phyloP scores from a whole-genome alignment of 2,797 vertebrate species.

The Lagodon rhomboides region DNA sequence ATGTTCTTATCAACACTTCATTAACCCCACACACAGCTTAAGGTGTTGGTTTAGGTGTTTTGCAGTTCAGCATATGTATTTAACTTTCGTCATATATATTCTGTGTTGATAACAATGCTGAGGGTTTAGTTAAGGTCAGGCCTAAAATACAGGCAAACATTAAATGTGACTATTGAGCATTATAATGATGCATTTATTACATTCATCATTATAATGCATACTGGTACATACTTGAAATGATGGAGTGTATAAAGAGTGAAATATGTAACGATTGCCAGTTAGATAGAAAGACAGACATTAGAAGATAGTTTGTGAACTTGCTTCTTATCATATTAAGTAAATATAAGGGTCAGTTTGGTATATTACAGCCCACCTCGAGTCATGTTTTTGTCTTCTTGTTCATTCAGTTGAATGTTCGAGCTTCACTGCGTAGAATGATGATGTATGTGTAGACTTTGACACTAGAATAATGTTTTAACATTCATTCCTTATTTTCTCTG shows the following conservation, averaged over 20 bases:
- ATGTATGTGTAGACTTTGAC: too few species aligned
- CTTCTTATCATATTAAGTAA: background rate
- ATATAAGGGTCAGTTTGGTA: background rate
- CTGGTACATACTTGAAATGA: background rate
- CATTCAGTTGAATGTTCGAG: too few species aligned
- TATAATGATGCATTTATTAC: background rate
- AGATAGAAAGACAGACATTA: too few species aligned
- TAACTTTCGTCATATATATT: background rate
- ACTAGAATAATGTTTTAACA: too few species aligned
- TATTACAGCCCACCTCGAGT: too few species aligned
- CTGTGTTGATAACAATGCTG: background rate
- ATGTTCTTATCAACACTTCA: constrained; percentile 30
- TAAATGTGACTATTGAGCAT: background rate
- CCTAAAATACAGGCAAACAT: background rate
- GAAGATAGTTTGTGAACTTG: background rate
- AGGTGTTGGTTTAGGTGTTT: constrained; percentile 43
- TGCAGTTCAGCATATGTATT: constrained; percentile 6
- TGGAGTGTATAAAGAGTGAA: constrained; percentile 1
- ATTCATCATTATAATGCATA: too few species aligned
- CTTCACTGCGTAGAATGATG: too few species aligned
- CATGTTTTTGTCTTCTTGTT: too few species aligned
- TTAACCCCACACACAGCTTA: constrained; percentile 18
- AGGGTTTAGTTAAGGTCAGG: background rate
- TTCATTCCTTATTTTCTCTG: too few species aligned
- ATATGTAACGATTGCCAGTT: background rate